A percentile compares a stretch with the other conserved stretches of the same genome.
Evolutionary conservation across 2,113 vertebrate species (phyloP).

Genomic region (Carassius carassius): DNA sequence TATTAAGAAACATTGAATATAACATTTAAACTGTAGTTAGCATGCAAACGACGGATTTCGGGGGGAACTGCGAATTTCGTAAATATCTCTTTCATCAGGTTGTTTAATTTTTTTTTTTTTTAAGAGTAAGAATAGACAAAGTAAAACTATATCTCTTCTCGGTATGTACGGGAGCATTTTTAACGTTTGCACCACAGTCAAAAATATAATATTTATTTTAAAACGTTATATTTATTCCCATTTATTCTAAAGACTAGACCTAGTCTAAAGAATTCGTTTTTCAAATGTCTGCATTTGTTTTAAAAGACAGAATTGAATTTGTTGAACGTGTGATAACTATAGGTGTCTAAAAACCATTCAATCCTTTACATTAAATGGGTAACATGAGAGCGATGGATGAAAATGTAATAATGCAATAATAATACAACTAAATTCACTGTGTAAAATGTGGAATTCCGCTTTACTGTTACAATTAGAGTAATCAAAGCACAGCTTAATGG

Average conservation of each 20-base stretch:
- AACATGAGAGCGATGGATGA: not conserved
- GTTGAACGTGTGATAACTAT: not conserved
- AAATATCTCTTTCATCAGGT: not conserved
- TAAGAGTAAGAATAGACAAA: constrained; percentile 13
- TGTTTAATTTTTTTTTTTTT: no score
- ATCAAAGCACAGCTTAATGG: not conserved
- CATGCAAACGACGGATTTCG: constrained; percentile 48
- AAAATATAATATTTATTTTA: not conserved
- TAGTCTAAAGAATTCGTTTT: not conserved
- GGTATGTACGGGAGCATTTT: not conserved
- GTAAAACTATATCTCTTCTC: not conserved
- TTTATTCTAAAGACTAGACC: not conserved
- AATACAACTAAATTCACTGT: not conserved
- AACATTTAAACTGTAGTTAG: not conserved
- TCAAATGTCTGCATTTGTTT: not conserved
- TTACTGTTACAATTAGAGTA: not conserved
- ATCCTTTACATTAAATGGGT: not conserved
- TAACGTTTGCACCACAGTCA: not conserved
- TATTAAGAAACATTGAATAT: not conserved
- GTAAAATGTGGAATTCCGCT: not conserved
- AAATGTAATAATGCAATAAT: not conserved
- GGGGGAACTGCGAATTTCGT: not conserved
- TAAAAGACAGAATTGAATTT: not conserved
- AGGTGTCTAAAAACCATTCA: not conserved
- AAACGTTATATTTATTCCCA: not conserved